A percentile compares a stretch with the other conserved stretches of the same genome.
Conservation (phyloP, 2,888 invertebrate species). For the Pristionchus arcanus region DNA sequence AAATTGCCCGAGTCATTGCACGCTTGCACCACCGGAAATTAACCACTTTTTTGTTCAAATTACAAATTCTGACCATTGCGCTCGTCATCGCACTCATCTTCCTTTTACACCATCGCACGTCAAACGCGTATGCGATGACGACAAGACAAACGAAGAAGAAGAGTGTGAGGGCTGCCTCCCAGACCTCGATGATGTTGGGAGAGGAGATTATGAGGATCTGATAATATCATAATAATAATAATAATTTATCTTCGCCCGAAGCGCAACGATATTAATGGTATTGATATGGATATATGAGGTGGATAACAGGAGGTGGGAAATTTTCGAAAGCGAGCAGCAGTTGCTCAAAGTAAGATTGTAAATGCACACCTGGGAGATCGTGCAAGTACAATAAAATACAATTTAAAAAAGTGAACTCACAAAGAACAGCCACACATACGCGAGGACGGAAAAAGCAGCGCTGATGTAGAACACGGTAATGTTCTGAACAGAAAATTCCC, state of each 20-base stretch:
- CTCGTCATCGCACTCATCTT: background rate
- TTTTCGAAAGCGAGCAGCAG: too few species aligned
- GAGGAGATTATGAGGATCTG: constrained; percentile 64
- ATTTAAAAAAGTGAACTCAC: constrained; percentile 56
- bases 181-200: constrained; percentile 76
- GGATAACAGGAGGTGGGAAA: too few species aligned
- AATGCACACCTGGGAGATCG: constrained; percentile 56
- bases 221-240: background rate
- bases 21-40: too few species aligned
- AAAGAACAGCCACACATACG: constrained; percentile 84
- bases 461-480: constrained; percentile 81
- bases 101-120: constrained; percentile 79
- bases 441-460: constrained; percentile 81
- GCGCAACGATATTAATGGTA: too few species aligned
- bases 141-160: constrained; percentile 83
- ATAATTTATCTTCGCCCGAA: too few species aligned
- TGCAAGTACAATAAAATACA: constrained; percentile 74
- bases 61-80: too few species aligned
- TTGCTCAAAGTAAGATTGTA: constrained; percentile 2
- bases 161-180: constrained; percentile 84
- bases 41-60: too few species aligned
- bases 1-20: too few species aligned
- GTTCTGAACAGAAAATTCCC: constrained; percentile 1
- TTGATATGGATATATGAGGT: too few species aligned
- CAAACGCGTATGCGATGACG: constrained; percentile 83